Evolutionary conservation across 2,113 vertebrate species (phyloP).

Genomic region (Bolborhynchus lineola): DNA sequence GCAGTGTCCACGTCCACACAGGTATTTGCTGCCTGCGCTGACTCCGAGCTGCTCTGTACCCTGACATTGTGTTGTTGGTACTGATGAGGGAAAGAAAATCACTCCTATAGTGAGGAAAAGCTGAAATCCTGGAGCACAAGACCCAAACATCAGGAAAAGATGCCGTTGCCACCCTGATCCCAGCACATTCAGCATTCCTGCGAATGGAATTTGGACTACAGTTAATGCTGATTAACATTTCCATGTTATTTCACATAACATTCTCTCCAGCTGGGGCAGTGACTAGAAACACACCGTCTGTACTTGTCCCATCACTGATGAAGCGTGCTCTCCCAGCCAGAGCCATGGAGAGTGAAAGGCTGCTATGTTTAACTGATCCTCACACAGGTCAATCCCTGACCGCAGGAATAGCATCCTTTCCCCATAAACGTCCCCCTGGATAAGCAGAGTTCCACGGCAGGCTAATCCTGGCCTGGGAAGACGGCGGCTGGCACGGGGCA

Average conservation of each 20-base stretch:
- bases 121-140: neutral
- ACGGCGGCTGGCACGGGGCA: neutral
- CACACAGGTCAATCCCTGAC: neutral
- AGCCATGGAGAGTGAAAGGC: neutral
- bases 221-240: neutral
- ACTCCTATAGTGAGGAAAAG: neutral
- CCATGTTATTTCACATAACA: neutral
- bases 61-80: fast-evolving
- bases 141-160: neutral
- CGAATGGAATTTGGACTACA: neutral
- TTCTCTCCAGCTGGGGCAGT: neutral
- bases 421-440: neutral
- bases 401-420: neutral
- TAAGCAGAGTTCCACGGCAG: neutral
- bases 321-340: neutral
- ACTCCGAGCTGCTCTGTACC: neutral
- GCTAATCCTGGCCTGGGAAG: neutral
- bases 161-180: neutral
- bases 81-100: fast-evolving
- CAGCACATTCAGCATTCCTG: neutral
- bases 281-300: neutral
- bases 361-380: neutral
- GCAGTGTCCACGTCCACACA: neutral
- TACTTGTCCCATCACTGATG: too few species aligned
- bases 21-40: neutral